Evolutionary conservation across 2,888 invertebrate species (phyloP), one percentile per base, ranked within the genome.

Genomic region (Taphrorychus bicolor): DNA sequence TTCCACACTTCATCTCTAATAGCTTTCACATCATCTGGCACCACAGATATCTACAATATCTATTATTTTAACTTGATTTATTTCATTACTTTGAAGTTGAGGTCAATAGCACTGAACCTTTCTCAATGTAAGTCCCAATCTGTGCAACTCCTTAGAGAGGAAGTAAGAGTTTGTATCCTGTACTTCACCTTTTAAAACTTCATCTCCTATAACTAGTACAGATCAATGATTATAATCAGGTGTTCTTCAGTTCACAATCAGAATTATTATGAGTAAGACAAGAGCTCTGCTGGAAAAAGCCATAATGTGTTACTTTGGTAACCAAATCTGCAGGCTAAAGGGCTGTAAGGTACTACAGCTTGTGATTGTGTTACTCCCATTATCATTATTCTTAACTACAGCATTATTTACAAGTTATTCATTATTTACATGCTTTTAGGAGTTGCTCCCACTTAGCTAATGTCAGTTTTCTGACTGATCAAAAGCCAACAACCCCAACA

Each of bases 141-240:
- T 80, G 74, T 88, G 87, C 4, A 92, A 81, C 69, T 85, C 83
- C 75, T 84, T 83, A 66, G 87, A 85, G 23, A 91, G 82, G 73
- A 87, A 90, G 70, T 84, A 80, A 2, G 91, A 89, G 79, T 92
- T 92, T 3, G 88, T 88, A 74, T 92, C 92, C 19, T 80, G 80
- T 3, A 89, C 88, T 75, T 89, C 88, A 2, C 91, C 91, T 77
- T 90, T 91, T 21, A 92, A 80, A 71, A 92, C 89, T 82, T 92
- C 91, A 83, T 92, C 90, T n/a, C 91, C 92, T 76, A 92, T 90
- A 52, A 92, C 89, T 84, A 72, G n/a, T n/a, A 59, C 19, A 22
- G n/a, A n/a, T n/a, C n/a, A n/a, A n/a, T n/a, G n/a, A n/a, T n/a
- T n/a, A n/a, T n/a, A n/a, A n/a, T n/a, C n/a, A n/a, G n/a, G n/a